Base-by-base conservation (phyloP, 1,140 invertebrate genomes). In the Odontomachus brunneus region DNA sequence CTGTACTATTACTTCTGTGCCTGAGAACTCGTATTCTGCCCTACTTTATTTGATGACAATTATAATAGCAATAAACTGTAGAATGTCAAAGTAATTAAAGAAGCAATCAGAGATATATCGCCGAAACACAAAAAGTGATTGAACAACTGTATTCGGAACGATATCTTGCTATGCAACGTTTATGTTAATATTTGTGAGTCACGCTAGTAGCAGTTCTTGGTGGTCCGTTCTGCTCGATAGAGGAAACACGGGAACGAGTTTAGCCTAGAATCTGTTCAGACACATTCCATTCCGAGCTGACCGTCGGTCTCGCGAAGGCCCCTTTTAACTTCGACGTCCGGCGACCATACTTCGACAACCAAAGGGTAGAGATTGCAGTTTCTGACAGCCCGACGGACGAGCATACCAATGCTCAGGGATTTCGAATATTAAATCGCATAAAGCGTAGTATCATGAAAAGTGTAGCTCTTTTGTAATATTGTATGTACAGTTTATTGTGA, bases 201-300 rank as follows among this genome's bases (percentile, higher is more conserved):
- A 86, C 19, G 76, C 72, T 86, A 84, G 84, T 81, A 88, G 71
- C 81, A 71, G 78, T 85, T 63, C 86, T 66, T 84, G 91, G 92
- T 93, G 92, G 92, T 92, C 92, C 71, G 62, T 59, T 49, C 73
- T 75, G 83, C 75, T 84, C 69, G 66, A 89, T 88, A 78, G 74
- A 85, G 84, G 71, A 86, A 83, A 78, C 83, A 75, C 69, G 83
- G 83, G 89, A 90, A 84, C 69, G 67, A 89, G 82, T 83, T 83
- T 76, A 86, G 89, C 91, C 89, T 89, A 89, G 90, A 94, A 94
- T 94, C 92, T 88, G 91, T 93, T 92, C 91, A 88, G 91, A 89
- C 92, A 84, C 92, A 89, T 94, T 94, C 92, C 92, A 92, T 92
- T 91, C 90, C 91, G 63, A 67, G 78, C 89, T 88, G 89, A 90